phyloP scores from a whole-genome alignment of 2,797 vertebrate genomes.

The Apogon hyalosoma region DNA sequence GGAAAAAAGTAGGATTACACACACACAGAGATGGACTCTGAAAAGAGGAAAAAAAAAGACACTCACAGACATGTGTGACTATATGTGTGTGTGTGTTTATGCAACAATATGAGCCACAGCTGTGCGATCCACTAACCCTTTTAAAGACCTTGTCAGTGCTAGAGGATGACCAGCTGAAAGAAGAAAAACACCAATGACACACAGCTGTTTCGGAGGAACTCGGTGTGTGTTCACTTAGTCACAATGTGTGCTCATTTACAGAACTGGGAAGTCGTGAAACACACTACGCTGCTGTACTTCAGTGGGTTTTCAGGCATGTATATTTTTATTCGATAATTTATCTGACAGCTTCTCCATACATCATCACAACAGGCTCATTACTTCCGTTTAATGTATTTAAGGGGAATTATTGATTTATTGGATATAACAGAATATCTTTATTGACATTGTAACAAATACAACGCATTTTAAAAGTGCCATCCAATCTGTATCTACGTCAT shows the following conservation, averaged over 20 bases:
- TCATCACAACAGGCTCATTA: too few species aligned
- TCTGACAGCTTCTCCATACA: too few species aligned
- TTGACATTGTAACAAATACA: too few species aligned
- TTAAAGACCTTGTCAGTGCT: conserved; percentile 53
- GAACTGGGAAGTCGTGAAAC: neutral
- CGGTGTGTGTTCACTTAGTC: conserved; percentile 3
- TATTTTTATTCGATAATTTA: too few species aligned
- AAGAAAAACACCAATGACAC: conserved; percentile 50
- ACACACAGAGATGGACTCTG: conserved; percentile 14
- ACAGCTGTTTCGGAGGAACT: conserved; percentile 62
- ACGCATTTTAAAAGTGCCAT: too few species aligned
- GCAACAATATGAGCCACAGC: conserved; percentile 61
- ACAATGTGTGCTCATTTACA: neutral
- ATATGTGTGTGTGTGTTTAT: conserved; percentile 41
- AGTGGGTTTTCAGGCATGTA: too few species aligned
- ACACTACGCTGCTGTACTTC: too few species aligned
- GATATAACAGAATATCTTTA: too few species aligned
- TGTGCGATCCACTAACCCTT: conserved; percentile 71
- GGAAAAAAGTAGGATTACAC: conserved; percentile 26
- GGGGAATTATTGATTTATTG: too few species aligned
- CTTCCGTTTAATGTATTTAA: too few species aligned
- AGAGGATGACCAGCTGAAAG: conserved; percentile 66
- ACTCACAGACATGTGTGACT: conserved; percentile 7
- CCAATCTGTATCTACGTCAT: too few species aligned
- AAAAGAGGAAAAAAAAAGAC: conserved; percentile 10